phyloP scores from a whole-genome alignment of 2,888 invertebrate genomes.

The Baccha elongata region DNA sequence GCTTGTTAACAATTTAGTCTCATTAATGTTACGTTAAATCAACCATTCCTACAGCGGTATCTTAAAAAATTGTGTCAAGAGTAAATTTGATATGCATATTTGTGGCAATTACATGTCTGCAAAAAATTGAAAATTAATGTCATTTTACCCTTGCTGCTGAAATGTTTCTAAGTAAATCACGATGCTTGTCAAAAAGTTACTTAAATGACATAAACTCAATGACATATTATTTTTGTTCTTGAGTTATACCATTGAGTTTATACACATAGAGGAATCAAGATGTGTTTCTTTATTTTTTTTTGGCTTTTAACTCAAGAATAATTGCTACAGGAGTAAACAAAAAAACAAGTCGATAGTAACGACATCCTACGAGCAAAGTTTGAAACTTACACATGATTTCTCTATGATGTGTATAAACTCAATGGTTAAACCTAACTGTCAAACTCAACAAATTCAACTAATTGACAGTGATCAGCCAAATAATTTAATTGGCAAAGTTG shows the following conservation, averaged over 20 bases:
- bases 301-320: no score
- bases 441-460: constrained; percentile 9
- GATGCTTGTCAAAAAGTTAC: constrained; percentile 13
- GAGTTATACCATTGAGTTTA: no score
- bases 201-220: constrained; percentile 19
- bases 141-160: constrained; percentile 23
- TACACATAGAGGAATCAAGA: no score
- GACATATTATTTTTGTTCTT: no score
- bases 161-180: constrained; percentile 12
- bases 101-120: constrained; percentile 15
- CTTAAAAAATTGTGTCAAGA: constrained; percentile 31
- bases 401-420: no score
- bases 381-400: no score
- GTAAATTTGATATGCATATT: constrained; percentile 41
- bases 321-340: no score
- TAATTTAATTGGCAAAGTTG: background rate
- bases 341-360: no score
- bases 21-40: constrained; percentile 29
- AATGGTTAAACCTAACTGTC: constrained; percentile 18
- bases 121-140: constrained; percentile 13
- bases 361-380: no score
- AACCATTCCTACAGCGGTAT: constrained; percentile 2
- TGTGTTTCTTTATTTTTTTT: no score
- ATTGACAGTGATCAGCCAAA: constrained; percentile 2
- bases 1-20: constrained; percentile 11